phyloP scores from a whole-genome alignment of 2,888 invertebrate species.

The Ophion ellenae region DNA sequence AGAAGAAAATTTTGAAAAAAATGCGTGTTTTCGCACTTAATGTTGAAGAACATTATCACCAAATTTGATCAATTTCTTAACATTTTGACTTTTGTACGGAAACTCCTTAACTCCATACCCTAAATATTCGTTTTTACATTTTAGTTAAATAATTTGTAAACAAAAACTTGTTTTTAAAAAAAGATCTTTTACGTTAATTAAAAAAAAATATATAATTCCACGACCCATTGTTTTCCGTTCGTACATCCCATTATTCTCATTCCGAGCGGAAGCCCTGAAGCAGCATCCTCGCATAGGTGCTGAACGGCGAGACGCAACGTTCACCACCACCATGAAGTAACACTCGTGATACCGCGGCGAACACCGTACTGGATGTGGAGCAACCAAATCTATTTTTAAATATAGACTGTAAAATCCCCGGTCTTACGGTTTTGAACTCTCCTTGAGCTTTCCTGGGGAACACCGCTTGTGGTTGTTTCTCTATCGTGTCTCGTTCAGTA shows the following conservation, averaged over 20 bases:
- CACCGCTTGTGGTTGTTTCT: conserved; percentile 28
- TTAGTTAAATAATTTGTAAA: no score
- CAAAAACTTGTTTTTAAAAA: no score
- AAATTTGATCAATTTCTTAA: no score
- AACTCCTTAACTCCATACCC: no score
- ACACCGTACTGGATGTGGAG: conserved; percentile 63
- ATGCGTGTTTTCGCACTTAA: no score
- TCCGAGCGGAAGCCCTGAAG: conserved; percentile 51
- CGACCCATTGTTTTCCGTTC: conserved; percentile 46
- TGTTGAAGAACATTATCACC: no score
- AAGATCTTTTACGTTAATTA: no score
- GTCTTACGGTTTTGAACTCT: conserved; percentile 40
- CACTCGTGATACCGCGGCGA: conserved; percentile 27
- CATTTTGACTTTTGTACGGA: no score
- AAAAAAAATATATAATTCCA: background rate
- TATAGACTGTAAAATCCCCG: conserved; percentile 53
- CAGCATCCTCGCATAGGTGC: conserved; percentile 29
- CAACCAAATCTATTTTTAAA: conserved; percentile 66
- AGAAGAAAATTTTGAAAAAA: no score
- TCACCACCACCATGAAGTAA: conserved; percentile 40
- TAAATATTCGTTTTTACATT: background rate
- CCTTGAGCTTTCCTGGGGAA: conserved; percentile 50
- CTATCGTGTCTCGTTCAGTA: conserved; percentile 30
- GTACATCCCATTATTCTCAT: conserved; percentile 31
- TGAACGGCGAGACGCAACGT: conserved; percentile 24